Conservation (phyloP, 2,113 vertebrate species). For the Hylia prasina region DNA sequence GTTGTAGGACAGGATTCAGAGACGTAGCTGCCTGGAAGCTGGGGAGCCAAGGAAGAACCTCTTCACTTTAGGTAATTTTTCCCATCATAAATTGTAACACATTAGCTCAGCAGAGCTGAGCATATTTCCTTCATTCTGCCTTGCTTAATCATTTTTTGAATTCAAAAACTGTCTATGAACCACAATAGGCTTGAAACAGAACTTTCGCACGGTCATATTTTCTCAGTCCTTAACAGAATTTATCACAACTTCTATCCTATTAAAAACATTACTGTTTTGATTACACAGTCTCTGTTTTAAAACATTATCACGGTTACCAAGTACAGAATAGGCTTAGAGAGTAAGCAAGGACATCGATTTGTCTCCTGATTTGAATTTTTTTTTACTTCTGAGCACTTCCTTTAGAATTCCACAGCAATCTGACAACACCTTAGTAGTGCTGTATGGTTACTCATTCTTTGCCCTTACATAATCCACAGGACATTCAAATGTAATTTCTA, state of each 20-base stretch:
- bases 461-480: neutral
- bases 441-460: neutral
- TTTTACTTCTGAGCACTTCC: neutral
- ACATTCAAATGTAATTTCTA: neutral
- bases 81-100: neutral
- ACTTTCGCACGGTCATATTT: neutral
- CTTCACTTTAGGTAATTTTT: neutral
- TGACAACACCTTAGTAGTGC: neutral
- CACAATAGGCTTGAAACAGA: neutral
- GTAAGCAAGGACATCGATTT: neutral
- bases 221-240: neutral
- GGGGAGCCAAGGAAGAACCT: neutral
- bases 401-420: neutral
- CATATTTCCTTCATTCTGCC: neutral
- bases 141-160: neutral
- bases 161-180: neutral
- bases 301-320: neutral
- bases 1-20: neutral
- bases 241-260: neutral
- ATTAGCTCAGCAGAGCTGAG: neutral
- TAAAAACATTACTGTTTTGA: neutral
- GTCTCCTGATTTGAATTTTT: neutral
- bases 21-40: neutral
- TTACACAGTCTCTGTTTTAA: neutral
- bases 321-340: neutral